Percentiles rank a stretch among this genome's conserved stretches.
Conservation (phyloP, 2,888 invertebrate genomes). For the Anoplius nigerrimus region DNA sequence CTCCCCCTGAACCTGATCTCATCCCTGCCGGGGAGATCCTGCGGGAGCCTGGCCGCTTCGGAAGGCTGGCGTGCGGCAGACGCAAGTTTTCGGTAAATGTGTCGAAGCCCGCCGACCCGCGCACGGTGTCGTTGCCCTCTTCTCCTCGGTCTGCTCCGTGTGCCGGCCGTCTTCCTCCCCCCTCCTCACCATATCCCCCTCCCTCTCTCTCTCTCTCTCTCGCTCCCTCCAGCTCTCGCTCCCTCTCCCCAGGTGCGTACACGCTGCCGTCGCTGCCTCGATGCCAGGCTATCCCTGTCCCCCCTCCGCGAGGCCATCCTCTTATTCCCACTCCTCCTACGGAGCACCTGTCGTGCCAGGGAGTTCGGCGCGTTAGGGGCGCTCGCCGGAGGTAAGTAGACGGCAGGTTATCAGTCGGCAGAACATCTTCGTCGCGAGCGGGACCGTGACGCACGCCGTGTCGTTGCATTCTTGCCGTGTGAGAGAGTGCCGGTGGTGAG, state of each 20-base stretch:
- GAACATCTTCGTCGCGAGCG: conserved; percentile 73
- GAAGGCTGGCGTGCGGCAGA: conserved; percentile 21
- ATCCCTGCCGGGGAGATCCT: not conserved
- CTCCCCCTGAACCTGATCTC: no score
- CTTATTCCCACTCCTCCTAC: conserved; percentile 64
- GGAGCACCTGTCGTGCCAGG: conserved; percentile 69
- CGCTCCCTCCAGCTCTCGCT: conserved; percentile 22
- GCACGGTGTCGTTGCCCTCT: conserved; percentile 73
- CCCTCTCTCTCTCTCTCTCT: conserved; percentile 20
- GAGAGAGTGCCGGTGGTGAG: conserved; percentile 5
- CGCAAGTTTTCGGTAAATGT: conserved; percentile 66
- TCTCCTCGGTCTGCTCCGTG: conserved; percentile 60
- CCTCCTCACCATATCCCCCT: conserved; percentile 9
- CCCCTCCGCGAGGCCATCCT: conserved; percentile 59
- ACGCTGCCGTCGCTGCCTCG: conserved; percentile 22
- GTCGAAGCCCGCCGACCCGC: conserved; percentile 57
- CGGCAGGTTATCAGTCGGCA: conserved; percentile 74
- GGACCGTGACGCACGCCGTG: conserved; percentile 53
- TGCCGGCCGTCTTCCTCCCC: conserved; percentile 49
- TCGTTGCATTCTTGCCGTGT: conserved; percentile 41
- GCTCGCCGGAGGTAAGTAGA: conserved; percentile 71
- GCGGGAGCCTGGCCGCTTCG: not conserved
- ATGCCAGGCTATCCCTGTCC: conserved; percentile 51
- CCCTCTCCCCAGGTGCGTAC: conserved; percentile 35
- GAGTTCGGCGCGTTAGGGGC: conserved; percentile 67